Evolutionary conservation across 1,140 invertebrate genomes (phyloP).

Genomic region (Harpegnathos saltator): DNA sequence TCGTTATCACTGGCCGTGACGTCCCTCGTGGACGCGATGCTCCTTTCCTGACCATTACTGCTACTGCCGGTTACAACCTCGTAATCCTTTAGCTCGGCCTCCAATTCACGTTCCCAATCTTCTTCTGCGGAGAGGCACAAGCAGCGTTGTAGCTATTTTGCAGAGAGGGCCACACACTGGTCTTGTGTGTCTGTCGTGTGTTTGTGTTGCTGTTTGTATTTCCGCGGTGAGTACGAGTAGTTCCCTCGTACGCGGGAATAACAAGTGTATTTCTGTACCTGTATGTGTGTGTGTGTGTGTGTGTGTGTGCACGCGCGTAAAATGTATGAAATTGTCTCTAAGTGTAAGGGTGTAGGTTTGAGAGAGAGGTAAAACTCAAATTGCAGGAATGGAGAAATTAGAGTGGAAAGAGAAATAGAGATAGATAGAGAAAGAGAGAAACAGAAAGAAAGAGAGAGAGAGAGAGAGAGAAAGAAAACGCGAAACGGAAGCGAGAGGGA

Average conservation of each 20-base stretch:
- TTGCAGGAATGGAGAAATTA: conserved; percentile 49
- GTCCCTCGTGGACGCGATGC: conserved; percentile 61
- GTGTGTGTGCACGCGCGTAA: conserved; percentile 2
- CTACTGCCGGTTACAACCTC: conserved; percentile 90
- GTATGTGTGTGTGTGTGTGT: conserved; percentile 31
- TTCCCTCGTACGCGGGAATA: conserved; percentile 27
- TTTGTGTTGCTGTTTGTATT: conserved; percentile 50
- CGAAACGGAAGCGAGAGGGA: conserved; percentile 41
- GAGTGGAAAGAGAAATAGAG: neutral
- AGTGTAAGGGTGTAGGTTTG: conserved; percentile 19
- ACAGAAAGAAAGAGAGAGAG: conserved; percentile 2
- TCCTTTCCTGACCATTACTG: conserved; percentile 68
- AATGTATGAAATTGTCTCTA: conserved; percentile 35
- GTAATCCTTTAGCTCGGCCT: conserved; percentile 96
- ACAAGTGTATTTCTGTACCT: conserved; percentile 49
- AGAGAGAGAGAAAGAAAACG: neutral
- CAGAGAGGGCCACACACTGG: conserved; percentile 74
- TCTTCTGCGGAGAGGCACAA: conserved; percentile 89
- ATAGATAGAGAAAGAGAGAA: neutral
- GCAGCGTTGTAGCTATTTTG: conserved; percentile 83
- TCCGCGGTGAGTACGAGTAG: conserved; percentile 34
- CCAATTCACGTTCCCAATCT: conserved; percentile 97
- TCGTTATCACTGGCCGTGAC: conserved; percentile 82
- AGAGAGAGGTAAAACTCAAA: conserved; percentile 57
- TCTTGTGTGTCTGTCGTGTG: conserved; percentile 54